phyloP scores from a whole-genome alignment of 2,888 invertebrate genomes.

The Eupsilia transversa region DNA sequence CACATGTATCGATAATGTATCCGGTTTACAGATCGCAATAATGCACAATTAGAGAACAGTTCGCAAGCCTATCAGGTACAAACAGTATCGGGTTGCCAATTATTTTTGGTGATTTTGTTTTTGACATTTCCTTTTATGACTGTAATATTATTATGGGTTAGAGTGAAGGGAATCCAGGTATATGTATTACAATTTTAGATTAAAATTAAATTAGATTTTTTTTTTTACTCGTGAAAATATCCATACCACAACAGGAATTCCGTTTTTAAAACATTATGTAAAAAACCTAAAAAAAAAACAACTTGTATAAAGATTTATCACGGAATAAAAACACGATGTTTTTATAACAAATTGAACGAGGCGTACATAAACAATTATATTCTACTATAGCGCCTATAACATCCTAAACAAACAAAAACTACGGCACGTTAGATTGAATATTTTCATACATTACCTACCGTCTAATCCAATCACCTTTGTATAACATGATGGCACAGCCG shows the following conservation, averaged over 20 bases:
- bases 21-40: conserved; percentile 14
- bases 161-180: neutral
- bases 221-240: neutral
- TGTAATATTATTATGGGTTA: neutral
- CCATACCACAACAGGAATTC: neutral
- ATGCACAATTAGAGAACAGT: conserved; percentile 45
- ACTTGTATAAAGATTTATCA: conserved; percentile 18
- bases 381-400: conserved; percentile 24
- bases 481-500: conserved; percentile 15
- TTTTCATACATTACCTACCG: conserved; percentile 42
- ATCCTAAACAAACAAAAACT: conserved; percentile 60
- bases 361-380: conserved; percentile 49
- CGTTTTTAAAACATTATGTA: neutral
- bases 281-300: neutral
- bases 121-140: neutral
- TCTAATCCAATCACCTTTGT: conserved; percentile 30
- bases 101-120: conserved; percentile 33
- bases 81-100: conserved; percentile 51
- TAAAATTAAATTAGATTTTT: too few relatives aligned
- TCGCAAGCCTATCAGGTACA: conserved; percentile 1
- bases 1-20: conserved; percentile 46
- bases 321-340: conserved; percentile 30
- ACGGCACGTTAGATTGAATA: conserved; percentile 27
- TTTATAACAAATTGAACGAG: conserved; percentile 51
- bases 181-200: neutral